Evolutionary conservation across 2,888 invertebrate species (phyloP), one percentile per base, ranked within the genome.

Genomic region (Charanyca ferruginea): DNA sequence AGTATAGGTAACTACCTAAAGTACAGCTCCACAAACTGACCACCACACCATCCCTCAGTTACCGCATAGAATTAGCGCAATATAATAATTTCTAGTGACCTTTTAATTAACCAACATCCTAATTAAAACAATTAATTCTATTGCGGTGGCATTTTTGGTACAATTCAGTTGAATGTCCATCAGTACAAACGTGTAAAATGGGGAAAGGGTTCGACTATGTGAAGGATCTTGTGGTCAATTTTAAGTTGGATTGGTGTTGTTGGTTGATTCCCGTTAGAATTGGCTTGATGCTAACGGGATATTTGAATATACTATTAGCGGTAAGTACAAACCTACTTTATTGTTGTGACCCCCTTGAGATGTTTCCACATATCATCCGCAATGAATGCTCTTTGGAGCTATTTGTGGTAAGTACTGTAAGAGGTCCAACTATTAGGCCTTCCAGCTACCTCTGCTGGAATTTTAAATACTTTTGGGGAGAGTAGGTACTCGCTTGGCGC

Each of bases 31-130:
- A 9, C 51, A 54, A 60, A 59, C 66, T 73, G 74, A 77, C 79
- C 81, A 58, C 11, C 42, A 47, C 25, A 51, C 42, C 48, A 57
- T 18, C 62, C 18, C 28, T 38, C 22, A 23, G 71, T 80, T 70
- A 77, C 65, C 70, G 71, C 49, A 75, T 69, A 77, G 80, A 88
- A 89, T 89, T 85, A 87, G 66, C 66, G 51, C 69, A 72, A 63
- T 85, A 64, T 77, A 77, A 84, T 86, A 81, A 83, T 83, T 84
- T 79, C 76, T 77, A 80, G 77, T 84, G 90, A 87, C 92, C 91
- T 90, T 89, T 58, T 67, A 87, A 90, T 90, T 90, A 79, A 84
- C 66, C 61, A 32, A 77, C 90, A 89, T 93, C 93, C 93, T 93
- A 86, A 92, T 93, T 92, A 92, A 65, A 64, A 66, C 68, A 77